Evolutionary conservation across 2,888 invertebrate species (phyloP).

Genomic region (Eupithecia dodoneata): DNA sequence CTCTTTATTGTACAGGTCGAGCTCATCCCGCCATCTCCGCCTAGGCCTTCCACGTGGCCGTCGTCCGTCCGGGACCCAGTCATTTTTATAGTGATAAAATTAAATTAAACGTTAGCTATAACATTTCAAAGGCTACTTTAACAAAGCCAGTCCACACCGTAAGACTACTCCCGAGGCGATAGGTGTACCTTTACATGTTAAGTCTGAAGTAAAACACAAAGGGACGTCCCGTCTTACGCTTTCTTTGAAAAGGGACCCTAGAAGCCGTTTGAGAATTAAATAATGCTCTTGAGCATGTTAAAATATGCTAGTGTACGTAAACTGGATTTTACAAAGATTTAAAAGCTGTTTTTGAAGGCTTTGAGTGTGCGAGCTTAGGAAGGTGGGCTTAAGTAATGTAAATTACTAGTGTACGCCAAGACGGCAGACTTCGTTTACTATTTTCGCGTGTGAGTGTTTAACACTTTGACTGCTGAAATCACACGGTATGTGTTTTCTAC

Average conservation of each 20-base stretch:
- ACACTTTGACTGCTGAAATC: no score
- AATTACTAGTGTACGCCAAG: not conserved
- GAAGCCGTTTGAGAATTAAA: constrained; percentile 4
- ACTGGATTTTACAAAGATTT: constrained; percentile 3
- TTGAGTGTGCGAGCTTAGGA: not conserved
- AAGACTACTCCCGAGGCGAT: not conserved
- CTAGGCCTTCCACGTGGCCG: no score
- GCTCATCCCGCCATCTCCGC: no score
- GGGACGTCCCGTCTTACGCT: constrained; percentile 6
- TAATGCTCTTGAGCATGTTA: constrained; percentile 7
- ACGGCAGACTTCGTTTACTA: not conserved
- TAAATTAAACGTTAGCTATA: not conserved
- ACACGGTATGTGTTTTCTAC: no score
- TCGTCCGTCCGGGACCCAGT: no score
- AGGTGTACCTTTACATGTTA: not conserved
- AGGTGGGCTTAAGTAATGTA: not conserved
- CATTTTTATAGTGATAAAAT: no score
- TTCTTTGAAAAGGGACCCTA: constrained; percentile 22
- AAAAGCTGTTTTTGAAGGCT: constrained; percentile 1
- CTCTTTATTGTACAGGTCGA: no score
- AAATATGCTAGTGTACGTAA: constrained; percentile 15
- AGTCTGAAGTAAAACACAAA: constrained; percentile 20
- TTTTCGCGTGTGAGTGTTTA: not conserved
- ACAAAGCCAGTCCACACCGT: not conserved
- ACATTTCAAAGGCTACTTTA: not conserved